Base-by-base conservation (phyloP, 2,113 vertebrate species). In the Cottus gobio region DNA sequence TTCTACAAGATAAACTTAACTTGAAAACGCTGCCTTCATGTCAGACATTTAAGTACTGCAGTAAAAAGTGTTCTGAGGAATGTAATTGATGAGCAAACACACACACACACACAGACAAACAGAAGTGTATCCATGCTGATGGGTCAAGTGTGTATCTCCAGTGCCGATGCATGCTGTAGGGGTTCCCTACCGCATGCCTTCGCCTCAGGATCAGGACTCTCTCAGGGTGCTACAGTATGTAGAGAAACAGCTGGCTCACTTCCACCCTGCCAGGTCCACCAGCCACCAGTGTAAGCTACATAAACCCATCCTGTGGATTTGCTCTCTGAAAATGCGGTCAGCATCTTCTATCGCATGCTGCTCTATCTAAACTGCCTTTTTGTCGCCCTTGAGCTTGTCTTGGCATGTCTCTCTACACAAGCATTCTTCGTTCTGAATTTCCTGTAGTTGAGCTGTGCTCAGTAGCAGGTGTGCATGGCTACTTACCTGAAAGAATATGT, bases 211-310 rank as follows among this genome's bases (percentile, higher is more conserved):
- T 83, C 92, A 93, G 89, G 83, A 92, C 82, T 94, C 94, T 77
- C 92, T 94, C 89, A 94, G 93, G 79, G 90, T 95, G 79, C 93
- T 95, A 10, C 93, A 95, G 85, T 94, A 93, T 82, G 93, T 95
- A 91, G 94, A 95, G 89, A 93, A 91, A 61, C 92, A 95, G 54
- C 89, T 95, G 90, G 93, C 93, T 79, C 89, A 95, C 85, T 94
- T 95, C 92, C 93, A 94, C 87, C 94, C 94, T 2, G 82, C 93
- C 65, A 91, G 91, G 79, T 91, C 91, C 75, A 90, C 12, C 89
- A 93, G 90, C 80, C 91, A 73, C 74, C 85, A 93, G 82, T 90
- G 94, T 95, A 95, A 95, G 94, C 76, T 31, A 30, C 50, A 39
- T 1, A 48, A 84, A 65, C 3, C 58, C 42, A 7, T 61, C 56